Conservation (phyloP, 2,113 vertebrate genomes). For the Engraulis encrasicolus region DNA sequence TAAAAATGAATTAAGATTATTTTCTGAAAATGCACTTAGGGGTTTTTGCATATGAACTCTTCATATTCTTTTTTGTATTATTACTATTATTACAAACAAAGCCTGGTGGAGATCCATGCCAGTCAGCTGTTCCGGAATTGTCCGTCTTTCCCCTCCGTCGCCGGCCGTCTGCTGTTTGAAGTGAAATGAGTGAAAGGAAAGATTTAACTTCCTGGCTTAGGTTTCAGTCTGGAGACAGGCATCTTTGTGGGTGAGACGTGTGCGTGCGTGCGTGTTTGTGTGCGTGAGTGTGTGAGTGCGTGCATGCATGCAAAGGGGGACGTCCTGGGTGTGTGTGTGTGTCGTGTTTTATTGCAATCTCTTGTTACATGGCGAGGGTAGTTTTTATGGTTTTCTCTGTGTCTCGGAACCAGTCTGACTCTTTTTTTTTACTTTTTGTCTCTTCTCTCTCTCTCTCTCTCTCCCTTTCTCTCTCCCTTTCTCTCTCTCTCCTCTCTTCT, state of each 20-base stretch:
- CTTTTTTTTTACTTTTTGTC: too few relatives aligned
- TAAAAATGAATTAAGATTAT: too few relatives aligned
- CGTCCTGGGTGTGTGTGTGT: background rate
- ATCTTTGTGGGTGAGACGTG: background rate
- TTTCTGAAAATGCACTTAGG: too few relatives aligned
- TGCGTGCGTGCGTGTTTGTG: too few relatives aligned
- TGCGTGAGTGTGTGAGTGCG: too few relatives aligned
- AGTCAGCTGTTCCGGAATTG: background rate
- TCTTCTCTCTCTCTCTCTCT: background rate
- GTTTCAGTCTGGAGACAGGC: background rate
- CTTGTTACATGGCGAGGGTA: background rate
- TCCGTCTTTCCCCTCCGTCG: background rate
- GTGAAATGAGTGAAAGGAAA: background rate
- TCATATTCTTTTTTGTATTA: too few relatives aligned
- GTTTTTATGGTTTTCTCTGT: background rate
- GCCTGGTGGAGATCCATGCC: background rate
- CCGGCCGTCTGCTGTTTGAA: background rate
- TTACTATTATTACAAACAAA: too few relatives aligned
- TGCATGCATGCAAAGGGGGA: too few relatives aligned
- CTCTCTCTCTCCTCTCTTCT: constrained; percentile 16
- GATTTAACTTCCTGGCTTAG: background rate
- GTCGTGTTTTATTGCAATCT: background rate
- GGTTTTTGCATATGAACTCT: too few relatives aligned
- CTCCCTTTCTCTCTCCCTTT: background rate
- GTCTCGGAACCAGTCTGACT: background rate